These are phyloP conservation scores for Lacerta bilineata DNA, from an alignment of 2,797 vertebrate species.

Conservation along the genomic window DNA sequence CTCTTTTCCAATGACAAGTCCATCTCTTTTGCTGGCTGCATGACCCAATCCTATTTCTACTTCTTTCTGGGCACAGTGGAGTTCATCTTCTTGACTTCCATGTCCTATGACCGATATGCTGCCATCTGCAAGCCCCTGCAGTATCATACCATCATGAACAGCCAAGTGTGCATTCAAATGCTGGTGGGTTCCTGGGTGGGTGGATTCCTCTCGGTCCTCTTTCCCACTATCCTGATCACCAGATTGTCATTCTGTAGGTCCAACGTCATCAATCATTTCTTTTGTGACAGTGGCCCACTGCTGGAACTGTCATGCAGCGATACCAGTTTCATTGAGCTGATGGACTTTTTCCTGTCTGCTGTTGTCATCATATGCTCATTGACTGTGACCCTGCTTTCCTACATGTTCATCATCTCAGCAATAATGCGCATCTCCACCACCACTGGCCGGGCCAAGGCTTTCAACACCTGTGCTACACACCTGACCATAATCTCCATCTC, in stretches of 20 bases:
- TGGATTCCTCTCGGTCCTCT: not conserved
- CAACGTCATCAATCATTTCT: conserved; percentile 63
- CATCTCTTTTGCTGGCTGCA: conserved; percentile 56
- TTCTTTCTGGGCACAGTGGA: conserved; percentile 50
- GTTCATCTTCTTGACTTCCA: conserved; percentile 32
- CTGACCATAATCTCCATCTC: conserved; percentile 13
- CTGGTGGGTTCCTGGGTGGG: not conserved
- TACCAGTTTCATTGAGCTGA: conserved; percentile 46
- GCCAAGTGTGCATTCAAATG: not conserved
- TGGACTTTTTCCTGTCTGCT: conserved; percentile 15
- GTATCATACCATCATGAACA: conserved; percentile 47
- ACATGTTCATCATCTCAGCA: conserved; percentile 57
- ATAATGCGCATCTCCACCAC: conserved; percentile 60
- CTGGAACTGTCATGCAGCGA: conserved; percentile 58
- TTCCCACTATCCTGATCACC: conserved; percentile 10
- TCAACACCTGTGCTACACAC: conserved; percentile 62
- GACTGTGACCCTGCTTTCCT: conserved; percentile 42
- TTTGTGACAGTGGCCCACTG: conserved; percentile 57
- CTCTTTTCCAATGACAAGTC: conserved; percentile 22
- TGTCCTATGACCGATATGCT: conserved; percentile 58
- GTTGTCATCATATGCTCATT: conserved; percentile 4
- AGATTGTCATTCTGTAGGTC: conserved; percentile 8
- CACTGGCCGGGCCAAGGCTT: conserved; percentile 55
- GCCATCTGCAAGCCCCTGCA: conserved; percentile 58
- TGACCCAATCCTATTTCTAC: conserved; percentile 52